Percentiles rank a stretch among this genome's conserved stretches.
Evolutionary conservation across 2,888 invertebrate genomes (phyloP).

Genomic region (Lordiphosa fenestrarum): DNA sequence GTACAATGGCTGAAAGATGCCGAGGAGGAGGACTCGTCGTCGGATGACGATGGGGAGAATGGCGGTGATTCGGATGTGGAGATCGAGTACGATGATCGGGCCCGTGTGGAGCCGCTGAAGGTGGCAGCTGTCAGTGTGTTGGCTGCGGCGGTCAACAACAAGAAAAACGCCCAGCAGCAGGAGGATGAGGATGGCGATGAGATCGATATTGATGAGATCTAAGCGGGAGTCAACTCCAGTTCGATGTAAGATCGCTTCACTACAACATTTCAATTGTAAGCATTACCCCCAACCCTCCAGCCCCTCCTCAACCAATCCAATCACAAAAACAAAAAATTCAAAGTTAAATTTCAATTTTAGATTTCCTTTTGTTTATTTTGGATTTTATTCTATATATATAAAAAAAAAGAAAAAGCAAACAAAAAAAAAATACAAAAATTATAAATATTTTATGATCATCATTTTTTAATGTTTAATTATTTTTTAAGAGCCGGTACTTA

Average conservation of each 20-base stretch:
- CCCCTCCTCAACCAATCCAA: neutral
- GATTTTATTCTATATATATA: too few species aligned
- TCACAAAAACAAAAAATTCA: constrained; percentile 3
- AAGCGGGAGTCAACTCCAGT: constrained; percentile 73
- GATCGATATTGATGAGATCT: constrained; percentile 96
- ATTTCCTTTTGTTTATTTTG: constrained; percentile 2
- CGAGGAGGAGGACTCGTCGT: constrained; percentile 94
- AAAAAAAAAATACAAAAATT: neutral
- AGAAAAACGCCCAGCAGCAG: constrained; percentile 81
- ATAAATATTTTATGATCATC: constrained; percentile 1
- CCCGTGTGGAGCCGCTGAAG: constrained; percentile 87
- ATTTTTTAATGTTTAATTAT: too few species aligned
- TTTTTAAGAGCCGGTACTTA: too few species aligned
- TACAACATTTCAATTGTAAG: constrained; percentile 16
- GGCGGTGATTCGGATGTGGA: constrained; percentile 82
- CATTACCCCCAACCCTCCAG: constrained; percentile 12
- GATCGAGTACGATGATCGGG: constrained; percentile 95
- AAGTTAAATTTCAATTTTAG: constrained; percentile 6
- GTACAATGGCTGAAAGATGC: constrained; percentile 98
- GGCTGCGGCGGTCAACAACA: constrained; percentile 66
- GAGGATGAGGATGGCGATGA: constrained; percentile 90
- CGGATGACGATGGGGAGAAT: constrained; percentile 83
- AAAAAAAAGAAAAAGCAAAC: too few species aligned
- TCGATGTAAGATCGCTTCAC: constrained; percentile 14
- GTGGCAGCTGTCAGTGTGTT: constrained; percentile 82